A percentile compares a stretch with the other conserved stretches of the same genome.
These are phyloP conservation scores for Drosophila sturtevanti DNA, from an alignment of 1,140 invertebrate species.

Conservation along the genomic window DNA sequence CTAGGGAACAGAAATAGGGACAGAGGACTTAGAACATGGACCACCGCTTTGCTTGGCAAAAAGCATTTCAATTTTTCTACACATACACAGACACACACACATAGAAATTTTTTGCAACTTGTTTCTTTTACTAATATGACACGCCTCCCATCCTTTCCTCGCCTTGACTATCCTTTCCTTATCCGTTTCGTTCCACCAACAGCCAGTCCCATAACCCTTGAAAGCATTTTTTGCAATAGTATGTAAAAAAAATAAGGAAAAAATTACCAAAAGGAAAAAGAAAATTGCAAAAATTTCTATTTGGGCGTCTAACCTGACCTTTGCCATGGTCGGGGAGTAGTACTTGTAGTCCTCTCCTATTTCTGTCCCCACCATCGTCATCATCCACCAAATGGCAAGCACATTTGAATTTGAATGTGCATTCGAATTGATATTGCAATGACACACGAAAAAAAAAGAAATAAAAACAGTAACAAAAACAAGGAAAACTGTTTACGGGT, in stretches of 20 bases:
- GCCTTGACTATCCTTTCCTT: neutral
- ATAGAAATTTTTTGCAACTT: conserved; percentile 42
- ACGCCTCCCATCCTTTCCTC: conserved; percentile 9
- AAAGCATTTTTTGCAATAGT: conserved; percentile 45
- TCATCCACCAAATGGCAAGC: conserved; percentile 10
- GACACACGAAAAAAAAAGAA: conserved; percentile 9
- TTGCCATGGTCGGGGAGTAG: neutral
- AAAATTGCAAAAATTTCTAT: conserved; percentile 8
- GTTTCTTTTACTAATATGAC: conserved; percentile 68
- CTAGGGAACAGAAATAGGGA: conserved; percentile 10
- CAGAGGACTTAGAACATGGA: conserved; percentile 13
- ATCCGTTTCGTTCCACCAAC: neutral
- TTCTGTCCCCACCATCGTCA: neutral
- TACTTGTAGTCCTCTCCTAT: neutral
- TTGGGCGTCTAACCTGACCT: conserved; percentile 6
- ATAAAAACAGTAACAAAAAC: conserved; percentile 9
- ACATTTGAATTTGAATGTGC: conserved; percentile 57
- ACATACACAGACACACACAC: conserved; percentile 7
- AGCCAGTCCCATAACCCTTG: conserved; percentile 16
- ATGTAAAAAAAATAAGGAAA: conserved; percentile 24
- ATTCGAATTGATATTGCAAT: conserved; percentile 55
- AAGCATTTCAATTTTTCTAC: conserved; percentile 63
- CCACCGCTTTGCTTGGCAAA: conserved; percentile 49
- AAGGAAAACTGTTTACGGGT: conserved; percentile 8
- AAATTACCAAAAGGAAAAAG: conserved; percentile 38